phyloP scores from a whole-genome alignment of 35 echinoderm and acorn worm species.

The Heliocidaris erythrogramma region DNA sequence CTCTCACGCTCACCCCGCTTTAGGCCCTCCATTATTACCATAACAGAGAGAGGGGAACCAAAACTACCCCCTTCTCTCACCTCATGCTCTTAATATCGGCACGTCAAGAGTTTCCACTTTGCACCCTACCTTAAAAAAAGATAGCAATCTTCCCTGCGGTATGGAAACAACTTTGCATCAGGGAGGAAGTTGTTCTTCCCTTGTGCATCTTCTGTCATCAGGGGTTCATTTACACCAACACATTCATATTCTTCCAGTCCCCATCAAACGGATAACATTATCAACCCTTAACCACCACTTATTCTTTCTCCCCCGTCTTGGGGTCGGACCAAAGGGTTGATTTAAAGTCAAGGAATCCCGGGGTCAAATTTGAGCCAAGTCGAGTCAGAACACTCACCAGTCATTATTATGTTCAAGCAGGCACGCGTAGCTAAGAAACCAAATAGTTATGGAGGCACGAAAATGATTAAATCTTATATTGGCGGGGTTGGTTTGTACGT shows the following conservation, averaged over 20 bases:
- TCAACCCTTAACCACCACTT: neutral
- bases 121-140: neutral
- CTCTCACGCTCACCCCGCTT: neutral
- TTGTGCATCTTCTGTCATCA: neutral
- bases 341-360: conserved; percentile 1
- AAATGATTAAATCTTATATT: conserved; percentile 36
- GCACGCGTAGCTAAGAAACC: conserved; percentile 41
- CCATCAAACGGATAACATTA: neutral
- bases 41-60: conserved; percentile 16
- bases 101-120: conserved; percentile 28
- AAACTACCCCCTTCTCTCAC: conserved; percentile 22
- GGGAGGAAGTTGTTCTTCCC: conserved; percentile 4
- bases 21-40: conserved; percentile 29
- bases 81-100: neutral
- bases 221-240: neutral
- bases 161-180: conserved; percentile 9
- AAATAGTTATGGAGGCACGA: conserved; percentile 32
- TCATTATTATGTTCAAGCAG: conserved; percentile 16
- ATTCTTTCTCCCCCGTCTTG: neutral
- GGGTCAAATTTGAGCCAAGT: neutral
- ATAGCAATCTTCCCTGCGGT: neutral
- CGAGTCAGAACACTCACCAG: neutral
- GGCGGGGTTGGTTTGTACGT: neutral
- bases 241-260: neutral
- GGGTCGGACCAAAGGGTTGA: neutral